These are phyloP conservation scores for Ditylenchus dipsaci DNA, from an alignment of 1,140 invertebrate species.

Conservation along the genomic window DNA sequence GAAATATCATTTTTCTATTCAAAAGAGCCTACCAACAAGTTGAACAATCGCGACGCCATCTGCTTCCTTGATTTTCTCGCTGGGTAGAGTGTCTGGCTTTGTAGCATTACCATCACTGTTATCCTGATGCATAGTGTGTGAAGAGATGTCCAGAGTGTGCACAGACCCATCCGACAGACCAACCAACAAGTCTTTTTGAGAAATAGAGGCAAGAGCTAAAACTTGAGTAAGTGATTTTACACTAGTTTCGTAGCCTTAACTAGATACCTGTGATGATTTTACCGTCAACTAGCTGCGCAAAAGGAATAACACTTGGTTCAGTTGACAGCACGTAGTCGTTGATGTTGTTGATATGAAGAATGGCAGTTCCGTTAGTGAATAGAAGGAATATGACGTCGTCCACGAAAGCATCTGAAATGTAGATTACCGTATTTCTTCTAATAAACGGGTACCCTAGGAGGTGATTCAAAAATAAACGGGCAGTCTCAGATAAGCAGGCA, in stretches of 20 bases:
- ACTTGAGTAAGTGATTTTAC: background rate
- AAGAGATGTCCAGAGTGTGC: slow-evolving; percentile 16
- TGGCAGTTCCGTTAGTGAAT: slow-evolving; percentile 42
- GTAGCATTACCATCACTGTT: background rate
- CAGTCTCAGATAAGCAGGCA: too few species aligned
- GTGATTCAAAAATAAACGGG: too few species aligned
- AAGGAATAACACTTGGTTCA: slow-evolving; percentile 34
- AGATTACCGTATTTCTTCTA: too few species aligned
- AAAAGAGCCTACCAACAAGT: slow-evolving; percentile 14
- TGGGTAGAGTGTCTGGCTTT: background rate
- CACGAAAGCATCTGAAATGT: slow-evolving; percentile 5
- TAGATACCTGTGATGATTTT: slow-evolving; percentile 31
- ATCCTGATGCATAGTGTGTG: background rate
- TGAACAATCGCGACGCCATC: slow-evolving; percentile 42
- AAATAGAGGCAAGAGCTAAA: slow-evolving; percentile 25
- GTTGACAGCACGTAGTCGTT: slow-evolving; percentile 38
- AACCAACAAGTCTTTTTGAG: slow-evolving; percentile 23
- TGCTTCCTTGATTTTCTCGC: slow-evolving; percentile 18
- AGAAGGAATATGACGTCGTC: slow-evolving; percentile 17
- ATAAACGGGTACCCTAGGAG: too few species aligned
- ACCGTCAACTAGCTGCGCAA: slow-evolving; percentile 8
- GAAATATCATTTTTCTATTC: background rate
- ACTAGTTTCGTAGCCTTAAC: background rate
- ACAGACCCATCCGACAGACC: slow-evolving; percentile 42
- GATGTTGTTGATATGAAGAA: slow-evolving; percentile 31